These are phyloP conservation scores for Melinaea marsaeus DNA, from an alignment of 2,888 invertebrate genomes.

Conservation along the genomic window DNA sequence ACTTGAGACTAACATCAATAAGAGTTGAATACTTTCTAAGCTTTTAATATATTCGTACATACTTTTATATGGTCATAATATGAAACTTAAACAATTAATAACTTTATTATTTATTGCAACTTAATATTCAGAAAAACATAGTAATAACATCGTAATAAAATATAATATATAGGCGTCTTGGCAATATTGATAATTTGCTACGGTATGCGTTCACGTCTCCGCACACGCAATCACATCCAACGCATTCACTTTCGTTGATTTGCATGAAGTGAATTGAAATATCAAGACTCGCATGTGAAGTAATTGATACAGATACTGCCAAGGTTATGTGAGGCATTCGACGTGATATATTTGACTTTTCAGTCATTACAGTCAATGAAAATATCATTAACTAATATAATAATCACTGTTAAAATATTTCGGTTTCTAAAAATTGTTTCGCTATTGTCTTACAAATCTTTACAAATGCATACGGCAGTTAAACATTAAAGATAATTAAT, in stretches of 20 bases:
- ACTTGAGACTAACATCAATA: no score
- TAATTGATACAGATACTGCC: slow-evolving; percentile 10
- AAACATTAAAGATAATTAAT: neutral
- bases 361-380: neutral
- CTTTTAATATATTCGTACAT: no score
- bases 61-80: neutral
- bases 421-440: no score
- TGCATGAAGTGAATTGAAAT: slow-evolving; percentile 36
- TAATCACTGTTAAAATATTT: no score
- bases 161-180: slow-evolving; percentile 1
- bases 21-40: no score
- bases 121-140: neutral
- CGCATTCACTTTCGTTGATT: slow-evolving; percentile 40
- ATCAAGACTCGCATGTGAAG: slow-evolving; percentile 15
- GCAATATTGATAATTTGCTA: slow-evolving; percentile 16
- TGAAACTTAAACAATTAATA: neutral
- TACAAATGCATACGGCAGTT: no score
- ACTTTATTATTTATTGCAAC: neutral
- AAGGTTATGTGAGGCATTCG: slow-evolving; percentile 9
- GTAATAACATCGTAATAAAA: slow-evolving; percentile 8
- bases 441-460: no score
- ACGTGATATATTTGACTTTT: neutral
- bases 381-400: no score
- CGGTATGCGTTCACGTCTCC: slow-evolving; percentile 23
- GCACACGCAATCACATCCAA: slow-evolving; percentile 24